Evolutionary conservation across 2,797 vertebrate species (phyloP).

Genomic region (Chaetodon trifasciatus): DNA sequence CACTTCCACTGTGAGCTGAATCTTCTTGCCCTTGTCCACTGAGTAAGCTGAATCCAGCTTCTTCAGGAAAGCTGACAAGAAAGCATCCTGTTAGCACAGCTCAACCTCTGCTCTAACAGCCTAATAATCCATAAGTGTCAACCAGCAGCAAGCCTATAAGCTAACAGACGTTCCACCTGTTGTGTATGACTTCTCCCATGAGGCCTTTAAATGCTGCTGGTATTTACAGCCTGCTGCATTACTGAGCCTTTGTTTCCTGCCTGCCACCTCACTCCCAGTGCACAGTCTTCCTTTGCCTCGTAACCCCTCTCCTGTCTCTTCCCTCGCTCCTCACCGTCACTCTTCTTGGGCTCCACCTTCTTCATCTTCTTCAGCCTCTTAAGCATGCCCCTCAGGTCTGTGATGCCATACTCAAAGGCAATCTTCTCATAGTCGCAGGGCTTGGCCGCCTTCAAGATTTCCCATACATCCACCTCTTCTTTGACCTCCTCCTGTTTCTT

Average conservation of each 20-base stretch:
- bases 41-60: conserved; percentile 91
- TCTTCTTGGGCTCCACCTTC: conserved; percentile 90
- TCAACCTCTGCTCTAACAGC: conserved; percentile 36
- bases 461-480: conserved; percentile 91
- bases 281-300: conserved; percentile 23
- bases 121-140: conserved; percentile 47
- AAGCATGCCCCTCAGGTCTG: conserved; percentile 94
- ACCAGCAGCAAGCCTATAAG: conserved; percentile 33
- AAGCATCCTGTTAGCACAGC: conserved; percentile 41
- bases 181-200: conserved; percentile 28
- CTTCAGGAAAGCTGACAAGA: conserved; percentile 87
- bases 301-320: conserved; percentile 21
- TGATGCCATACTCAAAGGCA: conserved; percentile 93
- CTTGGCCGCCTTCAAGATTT: conserved; percentile 90
- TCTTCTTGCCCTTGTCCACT: conserved; percentile 90
- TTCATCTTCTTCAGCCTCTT: conserved; percentile 92
- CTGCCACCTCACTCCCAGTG: conserved; percentile 25
- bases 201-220: conserved; percentile 50
- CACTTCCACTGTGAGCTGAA: conserved; percentile 89
- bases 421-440: conserved; percentile 95
- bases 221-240: conserved; percentile 54
- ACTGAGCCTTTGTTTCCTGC: conserved; percentile 38
- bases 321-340: conserved; percentile 82
- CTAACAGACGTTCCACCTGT: conserved; percentile 59
- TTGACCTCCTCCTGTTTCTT: conserved; percentile 80